phyloP scores from a whole-genome alignment of 1,140 invertebrate genomes.

The Philaenus spumarius region DNA sequence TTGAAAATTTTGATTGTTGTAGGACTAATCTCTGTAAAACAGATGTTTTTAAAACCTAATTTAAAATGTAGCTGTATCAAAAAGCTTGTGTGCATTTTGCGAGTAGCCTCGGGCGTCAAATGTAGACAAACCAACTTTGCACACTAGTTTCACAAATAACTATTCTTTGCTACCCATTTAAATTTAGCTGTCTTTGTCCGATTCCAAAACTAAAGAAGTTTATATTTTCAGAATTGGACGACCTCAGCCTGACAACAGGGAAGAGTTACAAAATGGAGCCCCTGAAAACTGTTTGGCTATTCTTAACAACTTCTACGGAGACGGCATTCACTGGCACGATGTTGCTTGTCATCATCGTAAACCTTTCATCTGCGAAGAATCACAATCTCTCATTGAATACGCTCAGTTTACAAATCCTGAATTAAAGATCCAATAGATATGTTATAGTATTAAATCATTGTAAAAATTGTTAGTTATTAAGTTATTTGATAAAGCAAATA shows the following conservation, averaged over 20 bases:
- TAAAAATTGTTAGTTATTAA: too few relatives aligned
- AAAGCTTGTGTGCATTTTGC: too few relatives aligned
- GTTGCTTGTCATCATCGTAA: conserved; percentile 87
- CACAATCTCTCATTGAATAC: conserved; percentile 72
- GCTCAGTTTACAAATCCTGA: conserved; percentile 69
- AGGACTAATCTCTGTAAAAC: too few relatives aligned
- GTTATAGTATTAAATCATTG: too few relatives aligned
- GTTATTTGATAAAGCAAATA: too few relatives aligned
- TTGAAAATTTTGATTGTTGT: too few relatives aligned
- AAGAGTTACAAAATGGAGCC: conserved; percentile 71
- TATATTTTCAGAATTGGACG: conserved; percentile 45
- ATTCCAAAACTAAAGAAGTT: too few relatives aligned
- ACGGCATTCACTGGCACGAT: conserved; percentile 87
- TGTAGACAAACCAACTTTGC: not conserved
- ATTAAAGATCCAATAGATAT: conserved; percentile 33
- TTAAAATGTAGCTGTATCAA: too few relatives aligned
- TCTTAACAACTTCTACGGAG: conserved; percentile 87
- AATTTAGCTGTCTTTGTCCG: too few relatives aligned
- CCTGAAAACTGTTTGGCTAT: conserved; percentile 83
- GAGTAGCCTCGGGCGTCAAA: too few relatives aligned
- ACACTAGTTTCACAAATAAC: not conserved
- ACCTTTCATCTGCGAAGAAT: conserved; percentile 86
- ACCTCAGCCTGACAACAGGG: conserved; percentile 80
- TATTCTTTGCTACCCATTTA: too few relatives aligned
- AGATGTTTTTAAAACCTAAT: too few relatives aligned